Evolutionary conservation across 2,113 vertebrate species (phyloP).

Genomic region (Lagopus muta): DNA sequence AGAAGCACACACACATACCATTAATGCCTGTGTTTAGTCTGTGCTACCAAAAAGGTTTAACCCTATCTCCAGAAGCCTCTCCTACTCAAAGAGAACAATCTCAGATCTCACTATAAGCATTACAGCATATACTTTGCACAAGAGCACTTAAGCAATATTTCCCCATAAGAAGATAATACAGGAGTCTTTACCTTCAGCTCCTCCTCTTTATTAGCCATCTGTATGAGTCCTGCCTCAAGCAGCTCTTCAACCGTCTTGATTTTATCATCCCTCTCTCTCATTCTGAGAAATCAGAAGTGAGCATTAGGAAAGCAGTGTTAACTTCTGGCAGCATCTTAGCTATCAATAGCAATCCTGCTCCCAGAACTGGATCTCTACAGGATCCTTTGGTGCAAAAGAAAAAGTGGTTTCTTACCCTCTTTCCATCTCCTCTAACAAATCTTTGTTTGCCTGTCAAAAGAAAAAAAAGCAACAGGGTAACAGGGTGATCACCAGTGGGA

Average conservation of each 20-base stretch:
- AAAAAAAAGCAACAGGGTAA: not conserved
- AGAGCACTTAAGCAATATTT: not conserved
- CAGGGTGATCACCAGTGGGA: not conserved
- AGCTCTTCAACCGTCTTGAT: slow-evolving; percentile 92
- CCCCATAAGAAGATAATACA: not conserved
- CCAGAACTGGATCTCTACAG: not conserved
- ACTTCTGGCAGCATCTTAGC: not conserved
- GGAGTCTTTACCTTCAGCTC: slow-evolving; percentile 86
- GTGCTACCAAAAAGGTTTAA: not conserved
- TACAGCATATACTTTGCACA: not conserved
- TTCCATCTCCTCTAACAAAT: slow-evolving; percentile 82
- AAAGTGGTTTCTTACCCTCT: slow-evolving; percentile 74
- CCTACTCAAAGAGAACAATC: not conserved
- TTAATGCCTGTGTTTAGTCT: not conserved
- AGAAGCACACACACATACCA: not conserved
- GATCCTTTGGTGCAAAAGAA: not conserved
- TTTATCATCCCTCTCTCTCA: slow-evolving; percentile 92
- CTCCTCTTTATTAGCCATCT: slow-evolving; percentile 96
- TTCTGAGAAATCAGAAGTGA: slow-evolving; percentile 64
- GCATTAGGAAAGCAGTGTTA: not conserved
- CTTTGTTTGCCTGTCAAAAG: slow-evolving; percentile 73
- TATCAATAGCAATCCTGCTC: not conserved
- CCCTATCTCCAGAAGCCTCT: not conserved
- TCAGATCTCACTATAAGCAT: not conserved
- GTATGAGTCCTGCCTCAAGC: slow-evolving; percentile 91